Base-by-base conservation (phyloP, 1,140 invertebrate genomes). In the Dryas iulia region DNA sequence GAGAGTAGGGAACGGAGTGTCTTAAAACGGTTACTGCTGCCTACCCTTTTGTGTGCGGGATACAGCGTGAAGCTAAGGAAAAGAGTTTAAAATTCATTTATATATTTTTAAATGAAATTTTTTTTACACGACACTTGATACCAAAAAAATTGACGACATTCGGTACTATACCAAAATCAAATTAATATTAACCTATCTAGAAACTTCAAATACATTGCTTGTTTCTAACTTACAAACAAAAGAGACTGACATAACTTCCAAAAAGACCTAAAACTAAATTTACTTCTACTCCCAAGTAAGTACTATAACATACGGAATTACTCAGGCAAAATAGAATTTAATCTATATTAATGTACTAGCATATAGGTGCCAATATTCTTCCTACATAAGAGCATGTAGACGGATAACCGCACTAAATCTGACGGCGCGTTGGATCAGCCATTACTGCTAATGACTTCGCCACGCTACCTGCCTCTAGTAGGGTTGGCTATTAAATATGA, bases 361-460 rank as follows among this genome's bases (percentile, higher is more conserved):
- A 66, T 52, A 64, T 71, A 62, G 65, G 66, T 58, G 58, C 25
- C 59, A 68, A 68, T 73, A 68, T 71, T 74, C 73, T 74, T 74
- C 65, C 47, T 71, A 77, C 66, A 74, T 74, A 74, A 66, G 66
- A 66, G 75, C 69, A 72, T 70, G 69, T 71, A 72, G 70, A 72
- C 62, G 76, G 76, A 81, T 79, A 82, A 81, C 80, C 79, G 72
- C 76, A 84, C 74, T 77, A 82, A 82, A 85, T 74, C 79, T 83
- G 81, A 67, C 79, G 78, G 78, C 66, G 79, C 77, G 76, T 75
- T 81, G 82, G 77, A 85, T 84, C 85, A 82, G 79, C 83, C 85
- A 87, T 87, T 87, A 87, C 85, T 83, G 81, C 85, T 87, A 87
- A 87, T 87, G 85, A 87, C 81, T 87, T 87, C 85, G 85, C 70